Percentiles rank a stretch among this genome's conserved stretches.
phyloP scores from a whole-genome alignment of 2,888 invertebrate genomes.

The Hoplodrina blanda region DNA sequence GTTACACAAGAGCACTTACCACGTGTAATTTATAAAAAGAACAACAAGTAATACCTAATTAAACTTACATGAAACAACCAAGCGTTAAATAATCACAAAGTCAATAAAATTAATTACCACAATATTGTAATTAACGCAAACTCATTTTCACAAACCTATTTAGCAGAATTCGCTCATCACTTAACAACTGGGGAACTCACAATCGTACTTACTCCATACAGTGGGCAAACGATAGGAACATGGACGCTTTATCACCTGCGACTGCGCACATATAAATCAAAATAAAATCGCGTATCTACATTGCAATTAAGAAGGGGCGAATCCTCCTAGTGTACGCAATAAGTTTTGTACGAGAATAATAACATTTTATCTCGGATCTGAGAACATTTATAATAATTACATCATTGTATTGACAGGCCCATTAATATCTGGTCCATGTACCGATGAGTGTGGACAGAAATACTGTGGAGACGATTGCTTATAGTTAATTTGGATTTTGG shows the following conservation, averaged over 20 bases:
- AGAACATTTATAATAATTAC: conserved; percentile 88
- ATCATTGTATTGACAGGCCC: conserved; percentile 85
- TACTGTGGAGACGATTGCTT: conserved; percentile 34
- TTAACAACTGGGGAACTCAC: conserved; percentile 45
- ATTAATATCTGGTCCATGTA: conserved; percentile 81
- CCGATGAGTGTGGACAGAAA: conserved; percentile 45
- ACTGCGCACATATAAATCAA: conserved; percentile 59
- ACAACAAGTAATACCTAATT: neutral
- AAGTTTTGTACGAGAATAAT: conserved; percentile 79
- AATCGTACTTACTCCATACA: conserved; percentile 61
- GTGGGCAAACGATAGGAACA: conserved; percentile 73
- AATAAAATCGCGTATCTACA: conserved; percentile 68
- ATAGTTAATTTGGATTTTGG: conserved; percentile 24
- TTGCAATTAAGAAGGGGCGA: conserved; percentile 80
- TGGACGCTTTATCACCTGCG: conserved; percentile 76
- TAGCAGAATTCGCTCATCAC: conserved; percentile 51
- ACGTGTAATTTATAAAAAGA: neutral
- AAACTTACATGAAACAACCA: conserved; percentile 10
- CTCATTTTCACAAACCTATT: conserved; percentile 35
- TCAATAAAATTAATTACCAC: conserved; percentile 34
- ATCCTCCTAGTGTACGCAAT: conserved; percentile 76
- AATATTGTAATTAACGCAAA: conserved; percentile 36
- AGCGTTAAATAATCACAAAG: conserved; percentile 29
- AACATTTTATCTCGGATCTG: conserved; percentile 81
- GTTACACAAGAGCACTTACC: too few species aligned